Base-by-base conservation (phyloP, 2,113 vertebrate genomes). In the Turnix velox region DNA sequence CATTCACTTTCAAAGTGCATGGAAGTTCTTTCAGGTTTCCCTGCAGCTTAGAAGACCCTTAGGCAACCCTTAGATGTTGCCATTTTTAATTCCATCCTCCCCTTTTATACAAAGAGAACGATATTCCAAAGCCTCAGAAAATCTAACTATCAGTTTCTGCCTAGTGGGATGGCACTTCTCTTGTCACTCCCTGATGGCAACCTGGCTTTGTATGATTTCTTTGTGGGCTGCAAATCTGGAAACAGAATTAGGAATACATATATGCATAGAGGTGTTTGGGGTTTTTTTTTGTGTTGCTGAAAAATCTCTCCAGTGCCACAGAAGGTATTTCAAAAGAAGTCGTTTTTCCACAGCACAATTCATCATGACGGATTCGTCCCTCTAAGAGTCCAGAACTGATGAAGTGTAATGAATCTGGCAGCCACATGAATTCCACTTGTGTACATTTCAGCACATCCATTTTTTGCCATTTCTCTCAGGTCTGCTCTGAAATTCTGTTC, bases 311-410 rank as follows among this genome's bases (percentile, higher is more conserved):
- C 72, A 97, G 88, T 95, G 91, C 46, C 86, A 86, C 43, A 95
- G 76, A 92, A 96, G 90, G 90, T 76, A 91, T 81, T 97, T 97
- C 86, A 96, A 95, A 85, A 6, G 13, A 95, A 96, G 84, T 52
- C 7, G 74, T 97, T 95, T 96, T 97, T 93, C 92, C 95, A 91
- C 73, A 91, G 83, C 94, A 87, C 89, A 94, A 94, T 94, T 94
- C 80, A 88, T 94, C 82, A 93, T 7, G 30, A 94, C 15, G 27
- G 85, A 87, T 88, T 92, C 12, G 40, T 62, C 68, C 81, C 78
- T 90, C 17, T 67, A 78, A 95, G 65, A 90, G 48, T 69, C 61
- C 86, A 90, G 93, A 95, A 90, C 87, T 86, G 93, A 96, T 93
- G 90, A 94, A 94, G 55, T 89, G 81, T 88, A 81, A 94, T 93